phyloP scores from a whole-genome alignment of 2,888 invertebrate species.

The Cheilosia vernalis region DNA sequence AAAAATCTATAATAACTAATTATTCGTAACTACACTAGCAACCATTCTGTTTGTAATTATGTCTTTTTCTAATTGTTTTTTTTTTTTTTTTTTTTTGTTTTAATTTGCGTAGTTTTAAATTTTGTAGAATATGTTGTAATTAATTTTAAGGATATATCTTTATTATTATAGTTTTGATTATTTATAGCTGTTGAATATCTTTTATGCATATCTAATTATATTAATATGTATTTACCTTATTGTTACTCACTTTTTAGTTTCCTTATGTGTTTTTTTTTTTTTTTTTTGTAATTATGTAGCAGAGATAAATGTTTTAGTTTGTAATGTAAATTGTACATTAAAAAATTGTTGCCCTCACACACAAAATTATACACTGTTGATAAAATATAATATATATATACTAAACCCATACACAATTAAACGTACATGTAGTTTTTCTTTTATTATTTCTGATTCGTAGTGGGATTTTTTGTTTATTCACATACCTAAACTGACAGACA shows the following conservation, averaged over 20 bases:
- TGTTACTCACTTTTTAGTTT: constrained; percentile 37
- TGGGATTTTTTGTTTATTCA: neutral
- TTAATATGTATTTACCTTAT: constrained; percentile 47
- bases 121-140: constrained; percentile 47
- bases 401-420: constrained; percentile 19
- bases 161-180: constrained; percentile 45
- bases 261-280: constrained; percentile 6
- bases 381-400: constrained; percentile 29
- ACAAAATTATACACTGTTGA: constrained; percentile 46
- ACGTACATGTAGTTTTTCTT: constrained; percentile 34
- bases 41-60: constrained; percentile 27
- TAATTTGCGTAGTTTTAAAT: constrained; percentile 53
- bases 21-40: constrained; percentile 9
- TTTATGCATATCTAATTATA: constrained; percentile 68
- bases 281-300: constrained; percentile 6
- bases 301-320: constrained; percentile 5
- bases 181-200: constrained; percentile 71
- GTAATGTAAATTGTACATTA: constrained; percentile 44
- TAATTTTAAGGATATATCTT: constrained; percentile 49
- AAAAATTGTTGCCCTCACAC: constrained; percentile 21
- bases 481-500: neutral
- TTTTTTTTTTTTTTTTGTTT: constrained; percentile 46
- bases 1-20: constrained; percentile 29
- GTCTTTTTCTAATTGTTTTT: constrained; percentile 19
- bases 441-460: neutral